A percentile compares a stretch with the other conserved stretches of the same genome.
Conservation (phyloP, 2,797 vertebrate species). For the Halcyon badia region DNA sequence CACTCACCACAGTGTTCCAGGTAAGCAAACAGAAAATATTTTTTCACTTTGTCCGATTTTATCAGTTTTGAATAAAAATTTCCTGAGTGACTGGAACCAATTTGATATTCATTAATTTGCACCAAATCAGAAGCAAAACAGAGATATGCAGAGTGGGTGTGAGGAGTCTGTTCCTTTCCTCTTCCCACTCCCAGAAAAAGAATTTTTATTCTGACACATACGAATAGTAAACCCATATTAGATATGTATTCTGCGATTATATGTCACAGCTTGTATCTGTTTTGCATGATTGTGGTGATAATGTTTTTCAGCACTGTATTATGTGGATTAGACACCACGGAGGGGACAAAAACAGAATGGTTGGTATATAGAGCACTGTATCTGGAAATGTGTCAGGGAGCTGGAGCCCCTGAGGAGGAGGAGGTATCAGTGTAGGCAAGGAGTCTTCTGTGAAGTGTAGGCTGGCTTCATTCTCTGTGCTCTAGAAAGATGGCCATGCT, state of each 20-base stretch:
- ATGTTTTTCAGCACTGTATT: background rate
- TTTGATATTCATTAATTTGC: slow-evolving; percentile 10
- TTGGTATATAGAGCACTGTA: background rate
- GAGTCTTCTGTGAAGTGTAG: background rate
- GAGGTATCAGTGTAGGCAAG: background rate
- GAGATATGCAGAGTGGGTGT: background rate
- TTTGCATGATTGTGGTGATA: background rate
- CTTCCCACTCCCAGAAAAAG: background rate
- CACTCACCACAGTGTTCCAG: slow-evolving; percentile 59
- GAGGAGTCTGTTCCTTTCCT: background rate
- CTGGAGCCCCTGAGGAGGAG: background rate
- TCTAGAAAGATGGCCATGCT: background rate
- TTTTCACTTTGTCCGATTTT: background rate
- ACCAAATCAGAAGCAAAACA: background rate
- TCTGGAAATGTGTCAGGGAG: background rate
- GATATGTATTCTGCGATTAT: background rate
- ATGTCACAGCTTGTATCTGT: background rate
- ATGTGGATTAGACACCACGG: background rate
- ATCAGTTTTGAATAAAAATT: background rate
- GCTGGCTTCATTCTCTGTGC: background rate
- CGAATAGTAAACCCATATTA: background rate
- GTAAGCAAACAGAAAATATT: slow-evolving; percentile 71
- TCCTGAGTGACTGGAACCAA: background rate
- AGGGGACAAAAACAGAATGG: background rate
- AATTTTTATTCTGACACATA: background rate